Evolutionary conservation across 2,113 vertebrate species (phyloP).

Genomic region (Alouatta palliata): DNA sequence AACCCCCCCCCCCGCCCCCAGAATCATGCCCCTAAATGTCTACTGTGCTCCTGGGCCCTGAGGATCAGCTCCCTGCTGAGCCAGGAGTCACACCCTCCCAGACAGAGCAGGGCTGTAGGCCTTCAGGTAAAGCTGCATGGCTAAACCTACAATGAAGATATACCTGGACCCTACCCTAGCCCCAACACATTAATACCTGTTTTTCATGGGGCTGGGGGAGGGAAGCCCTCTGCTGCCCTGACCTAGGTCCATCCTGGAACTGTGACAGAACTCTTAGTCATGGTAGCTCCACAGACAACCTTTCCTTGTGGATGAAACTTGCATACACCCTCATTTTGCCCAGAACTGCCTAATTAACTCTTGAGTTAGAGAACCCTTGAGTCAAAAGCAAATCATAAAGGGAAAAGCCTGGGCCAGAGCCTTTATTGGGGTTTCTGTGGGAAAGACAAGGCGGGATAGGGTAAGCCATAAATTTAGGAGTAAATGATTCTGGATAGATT

Average conservation of each 20-base stretch:
- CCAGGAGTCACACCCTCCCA: not conserved
- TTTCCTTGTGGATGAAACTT: not conserved
- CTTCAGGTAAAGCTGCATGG: not conserved
- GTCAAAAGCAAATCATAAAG: not conserved
- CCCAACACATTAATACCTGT: not conserved
- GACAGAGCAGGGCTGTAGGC: not conserved
- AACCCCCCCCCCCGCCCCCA: too few relatives aligned
- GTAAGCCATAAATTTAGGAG: not conserved
- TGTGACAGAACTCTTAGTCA: not conserved
- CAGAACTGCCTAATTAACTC: not conserved
- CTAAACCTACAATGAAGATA: rapidly evolving
- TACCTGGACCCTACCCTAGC: not conserved
- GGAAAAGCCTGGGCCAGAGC: not conserved
- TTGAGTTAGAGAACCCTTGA: not conserved
- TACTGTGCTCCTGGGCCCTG: not conserved
- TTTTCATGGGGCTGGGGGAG: not conserved
- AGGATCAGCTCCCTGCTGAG: not conserved
- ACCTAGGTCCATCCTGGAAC: too few relatives aligned
- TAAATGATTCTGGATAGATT: not conserved
- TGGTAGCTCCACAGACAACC: not conserved
- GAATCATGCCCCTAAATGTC: not conserved
- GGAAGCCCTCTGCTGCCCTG: rapidly evolving
- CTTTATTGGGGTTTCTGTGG: not conserved
- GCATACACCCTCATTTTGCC: not conserved
- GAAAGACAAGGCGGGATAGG: not conserved